These are phyloP conservation scores for Aphidius colemani DNA, from an alignment of 2,888 invertebrate genomes.

Conservation along the genomic window DNA sequence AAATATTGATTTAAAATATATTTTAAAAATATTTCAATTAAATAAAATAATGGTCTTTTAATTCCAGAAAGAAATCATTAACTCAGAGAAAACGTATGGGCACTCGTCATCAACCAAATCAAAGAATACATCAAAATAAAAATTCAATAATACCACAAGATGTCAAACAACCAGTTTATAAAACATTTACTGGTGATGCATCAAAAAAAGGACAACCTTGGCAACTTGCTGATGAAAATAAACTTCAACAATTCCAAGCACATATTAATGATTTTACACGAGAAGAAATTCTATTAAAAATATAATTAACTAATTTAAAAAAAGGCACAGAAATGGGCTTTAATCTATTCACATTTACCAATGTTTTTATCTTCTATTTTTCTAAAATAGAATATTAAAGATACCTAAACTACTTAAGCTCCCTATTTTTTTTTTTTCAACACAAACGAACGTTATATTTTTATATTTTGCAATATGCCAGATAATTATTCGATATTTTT, in stretches of 20 bases:
- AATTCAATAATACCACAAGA: conserved; percentile 34
- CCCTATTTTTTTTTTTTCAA: too few relatives aligned
- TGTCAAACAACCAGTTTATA: conserved; percentile 31
- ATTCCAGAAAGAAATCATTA: background rate
- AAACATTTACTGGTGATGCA: conserved; percentile 37
- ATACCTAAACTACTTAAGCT: too few relatives aligned
- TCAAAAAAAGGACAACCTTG: conserved; percentile 35
- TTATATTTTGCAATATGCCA: background rate
- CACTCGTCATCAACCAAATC: conserved; percentile 32
- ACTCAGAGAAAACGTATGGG: conserved; percentile 24
- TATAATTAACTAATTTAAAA: conserved; percentile 33
- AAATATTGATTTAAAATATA: background rate
- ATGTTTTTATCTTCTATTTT: conserved; percentile 4
- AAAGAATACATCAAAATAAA: conserved; percentile 21
- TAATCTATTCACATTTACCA: conserved; percentile 3
- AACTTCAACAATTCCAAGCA: conserved; percentile 39
- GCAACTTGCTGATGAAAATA: conserved; percentile 39
- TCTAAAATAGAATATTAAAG: background rate
- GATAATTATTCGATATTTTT: background rate
- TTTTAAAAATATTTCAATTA: background rate
- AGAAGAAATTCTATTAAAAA: conserved; percentile 50
- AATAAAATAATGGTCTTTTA: background rate
- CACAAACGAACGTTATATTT: background rate
- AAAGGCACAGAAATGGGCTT: conserved; percentile 6
- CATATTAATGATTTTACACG: conserved; percentile 46